phyloP scores from a whole-genome alignment of 2,113 vertebrate genomes.

The Anseranas semipalmata region DNA sequence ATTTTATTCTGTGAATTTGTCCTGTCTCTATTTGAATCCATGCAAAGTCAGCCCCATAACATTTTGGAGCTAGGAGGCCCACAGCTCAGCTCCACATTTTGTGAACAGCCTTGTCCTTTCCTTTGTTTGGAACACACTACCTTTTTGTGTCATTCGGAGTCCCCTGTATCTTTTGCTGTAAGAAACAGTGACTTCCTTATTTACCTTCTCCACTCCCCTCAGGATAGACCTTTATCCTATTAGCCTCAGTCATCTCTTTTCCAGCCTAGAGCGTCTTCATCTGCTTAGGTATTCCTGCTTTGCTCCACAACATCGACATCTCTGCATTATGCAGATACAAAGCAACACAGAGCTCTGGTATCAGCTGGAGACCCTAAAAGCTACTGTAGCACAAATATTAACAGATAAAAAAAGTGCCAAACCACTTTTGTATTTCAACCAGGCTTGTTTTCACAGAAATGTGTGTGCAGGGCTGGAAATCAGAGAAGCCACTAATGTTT shows the following conservation, averaged over 20 bases:
- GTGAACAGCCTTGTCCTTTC: neutral
- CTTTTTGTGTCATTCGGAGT: neutral
- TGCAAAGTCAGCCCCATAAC: neutral
- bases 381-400: neutral
- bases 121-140: neutral
- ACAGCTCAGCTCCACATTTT: fast-evolving
- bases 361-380: neutral
- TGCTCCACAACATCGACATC: neutral
- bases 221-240: neutral
- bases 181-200: neutral
- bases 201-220: neutral
- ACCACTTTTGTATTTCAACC: neutral
- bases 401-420: neutral
- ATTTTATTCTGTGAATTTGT: neutral
- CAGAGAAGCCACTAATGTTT: neutral
- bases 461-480: neutral
- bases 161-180: neutral
- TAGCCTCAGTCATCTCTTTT: neutral
- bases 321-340: neutral
- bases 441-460: neutral
- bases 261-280: neutral
- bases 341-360: neutral
- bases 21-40: neutral
- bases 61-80: neutral
- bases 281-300: neutral